phyloP scores from a whole-genome alignment of 2,797 vertebrate genomes.

The Tragelaphus oryx region DNA sequence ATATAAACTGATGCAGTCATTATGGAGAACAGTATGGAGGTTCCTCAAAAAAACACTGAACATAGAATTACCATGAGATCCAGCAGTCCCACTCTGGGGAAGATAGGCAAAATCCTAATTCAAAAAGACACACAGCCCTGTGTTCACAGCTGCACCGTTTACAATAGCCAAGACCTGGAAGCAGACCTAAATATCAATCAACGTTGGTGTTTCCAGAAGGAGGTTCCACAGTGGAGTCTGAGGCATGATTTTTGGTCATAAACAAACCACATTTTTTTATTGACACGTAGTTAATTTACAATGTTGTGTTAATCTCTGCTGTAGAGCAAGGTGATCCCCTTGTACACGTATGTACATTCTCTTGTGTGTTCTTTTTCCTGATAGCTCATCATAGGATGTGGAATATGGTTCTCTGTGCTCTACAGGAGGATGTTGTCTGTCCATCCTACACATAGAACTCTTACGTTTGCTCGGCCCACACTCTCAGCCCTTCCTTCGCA shows the following conservation, averaged over 20 bases:
- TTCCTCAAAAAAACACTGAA: background rate
- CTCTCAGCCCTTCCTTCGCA: background rate
- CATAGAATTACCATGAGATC: background rate
- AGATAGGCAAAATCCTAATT: background rate
- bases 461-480: fast-evolving
- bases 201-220: background rate
- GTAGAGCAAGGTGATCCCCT: background rate
- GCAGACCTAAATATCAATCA: background rate
- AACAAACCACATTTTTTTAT: background rate
- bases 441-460: fast-evolving
- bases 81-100: background rate
- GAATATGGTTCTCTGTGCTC: background rate
- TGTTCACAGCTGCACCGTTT: background rate
- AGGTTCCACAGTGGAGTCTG: background rate
- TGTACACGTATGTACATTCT: fast-evolving
- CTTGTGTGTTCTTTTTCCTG: background rate
- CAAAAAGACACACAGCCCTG: background rate
- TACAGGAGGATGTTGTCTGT: background rate
- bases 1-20: background rate
- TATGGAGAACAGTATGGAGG: background rate
- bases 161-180: background rate
- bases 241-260: background rate
- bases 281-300: background rate
- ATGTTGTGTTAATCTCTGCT: background rate
- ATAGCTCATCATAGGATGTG: fast-evolving